Conservation (phyloP, 1,140 invertebrate genomes). For the Subanguina moxae region DNA sequence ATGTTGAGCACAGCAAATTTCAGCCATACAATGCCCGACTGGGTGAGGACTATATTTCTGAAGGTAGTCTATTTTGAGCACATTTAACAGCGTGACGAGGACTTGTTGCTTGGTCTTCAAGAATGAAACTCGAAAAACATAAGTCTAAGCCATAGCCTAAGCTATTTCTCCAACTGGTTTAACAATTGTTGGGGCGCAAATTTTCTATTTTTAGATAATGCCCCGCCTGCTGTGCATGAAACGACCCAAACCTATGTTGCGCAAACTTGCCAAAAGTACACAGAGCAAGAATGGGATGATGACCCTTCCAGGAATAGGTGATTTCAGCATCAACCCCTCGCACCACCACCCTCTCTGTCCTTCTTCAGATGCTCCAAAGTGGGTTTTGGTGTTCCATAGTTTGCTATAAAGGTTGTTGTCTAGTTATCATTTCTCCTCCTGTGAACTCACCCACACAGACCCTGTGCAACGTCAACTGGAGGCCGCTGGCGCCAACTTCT, state of each 20-base stretch:
- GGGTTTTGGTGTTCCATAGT: not conserved
- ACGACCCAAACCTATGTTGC: slow-evolving; percentile 45
- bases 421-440: slow-evolving; percentile 1
- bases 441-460: slow-evolving; percentile 1
- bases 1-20: not conserved
- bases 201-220: slow-evolving; percentile 62
- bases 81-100: too few species aligned
- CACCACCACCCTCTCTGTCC: slow-evolving; percentile 55
- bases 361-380: slow-evolving; percentile 39
- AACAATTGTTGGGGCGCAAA: too few species aligned
- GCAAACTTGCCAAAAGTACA: slow-evolving; percentile 28
- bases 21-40: slow-evolving; percentile 74
- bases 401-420: not conserved
- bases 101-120: too few species aligned
- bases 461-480: not conserved
- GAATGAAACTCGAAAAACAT: too few species aligned
- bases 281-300: slow-evolving; percentile 43
- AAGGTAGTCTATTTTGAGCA: slow-evolving; percentile 61
- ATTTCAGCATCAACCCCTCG: slow-evolving; percentile 43
- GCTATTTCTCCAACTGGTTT: too few species aligned
- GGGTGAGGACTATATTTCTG: slow-evolving; percentile 87
- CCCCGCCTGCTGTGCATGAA: slow-evolving; percentile 56
- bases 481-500: slow-evolving; percentile 24
- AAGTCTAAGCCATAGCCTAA: too few species aligned
- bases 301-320: slow-evolving; percentile 52